Percentiles rank a stretch among this genome's conserved stretches.
These are phyloP conservation scores for Aphrophora alni DNA, from an alignment of 2,888 invertebrate genomes.

Conservation along the genomic window DNA sequence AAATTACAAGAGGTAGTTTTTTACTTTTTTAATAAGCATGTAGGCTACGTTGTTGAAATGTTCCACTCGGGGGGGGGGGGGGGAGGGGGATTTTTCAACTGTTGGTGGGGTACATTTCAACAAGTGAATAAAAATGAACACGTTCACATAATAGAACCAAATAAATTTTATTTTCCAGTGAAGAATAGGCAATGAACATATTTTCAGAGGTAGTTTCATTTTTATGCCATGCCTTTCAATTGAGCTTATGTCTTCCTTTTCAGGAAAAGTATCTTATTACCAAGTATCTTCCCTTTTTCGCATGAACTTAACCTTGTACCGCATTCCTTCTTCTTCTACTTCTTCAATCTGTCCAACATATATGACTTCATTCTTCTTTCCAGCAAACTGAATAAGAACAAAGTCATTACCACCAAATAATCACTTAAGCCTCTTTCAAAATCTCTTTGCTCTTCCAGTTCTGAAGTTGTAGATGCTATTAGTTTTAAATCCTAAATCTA, in stretches of 20 bases:
- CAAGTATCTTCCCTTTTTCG: constrained; percentile 23
- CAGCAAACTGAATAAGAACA: no score
- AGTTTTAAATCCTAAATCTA: background rate
- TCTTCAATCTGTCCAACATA: constrained; percentile 21
- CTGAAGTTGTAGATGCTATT: constrained; percentile 14
- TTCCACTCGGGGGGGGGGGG: background rate
- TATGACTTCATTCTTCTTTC: constrained; percentile 17
- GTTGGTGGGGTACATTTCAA: background rate
- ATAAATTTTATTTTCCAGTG: no score
- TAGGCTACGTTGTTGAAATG: background rate
- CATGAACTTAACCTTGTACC: constrained; percentile 22
- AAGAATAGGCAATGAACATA: background rate
- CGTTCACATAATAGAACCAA: background rate
- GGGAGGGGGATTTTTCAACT: background rate
- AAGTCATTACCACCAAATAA: constrained; percentile 17
- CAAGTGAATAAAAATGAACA: background rate
- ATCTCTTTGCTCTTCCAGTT: constrained; percentile 16
- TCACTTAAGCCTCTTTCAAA: constrained; percentile 31
- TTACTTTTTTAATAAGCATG: background rate
- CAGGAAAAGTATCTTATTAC: constrained; percentile 29
- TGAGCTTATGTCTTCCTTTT: no score
- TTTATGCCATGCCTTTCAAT: constrained; percentile 21
- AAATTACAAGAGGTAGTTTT: background rate
- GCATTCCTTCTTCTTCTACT: constrained; percentile 10
- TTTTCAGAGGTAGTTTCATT: constrained; percentile 18